Evolutionary conservation across 2,888 invertebrate genomes (phyloP), one percentile per base, ranked within the genome.

Genomic region (Crematogaster levior): DNA sequence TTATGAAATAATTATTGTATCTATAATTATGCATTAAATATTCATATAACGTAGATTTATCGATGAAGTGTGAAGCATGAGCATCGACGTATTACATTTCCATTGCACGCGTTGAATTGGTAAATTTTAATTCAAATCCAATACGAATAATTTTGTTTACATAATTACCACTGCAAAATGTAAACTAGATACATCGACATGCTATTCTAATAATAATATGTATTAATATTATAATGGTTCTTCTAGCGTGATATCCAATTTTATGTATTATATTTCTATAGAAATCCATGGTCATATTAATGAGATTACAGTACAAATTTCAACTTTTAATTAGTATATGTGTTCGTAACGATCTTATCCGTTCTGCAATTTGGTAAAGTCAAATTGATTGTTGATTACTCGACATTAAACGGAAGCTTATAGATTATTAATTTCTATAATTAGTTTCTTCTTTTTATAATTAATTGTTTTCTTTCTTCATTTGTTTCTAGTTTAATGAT

Each of bases 91-190:
- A 53, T 53, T 75, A 21, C 30, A 6, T 66, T 60, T 48, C 18
- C 18, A 37, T 37, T 34, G 12, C 12, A 24, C 24, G 65, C 24
- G 21, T 27, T 37, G n/a, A 48, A 65, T 75, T 65, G 51, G 12
- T 40, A 75, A 75, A 66, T 75, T 75, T 66, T 75, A 75, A 75
- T 53, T 40, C 15, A 75, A 51, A 51, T 75, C n/a, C 40, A 4
- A n/a, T 15, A 15, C 10, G 48, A 75, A 12, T 51, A 51, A 12
- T 21, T 1, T 1, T 48, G 43, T 75, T 66, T 66, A 15, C 27
- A 75, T 51, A 66, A 75, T 75, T 65, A 75, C 9, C 37, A 21
- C 24, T 51, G 5, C 27, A 65, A 65, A 65, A 65, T 40, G 15
- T 66, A 66, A 75, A 24, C 12, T 40, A 66, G 9, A 65, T 53